Base-by-base conservation (phyloP, 2,888 invertebrate genomes). In the Salticus scenicus region DNA sequence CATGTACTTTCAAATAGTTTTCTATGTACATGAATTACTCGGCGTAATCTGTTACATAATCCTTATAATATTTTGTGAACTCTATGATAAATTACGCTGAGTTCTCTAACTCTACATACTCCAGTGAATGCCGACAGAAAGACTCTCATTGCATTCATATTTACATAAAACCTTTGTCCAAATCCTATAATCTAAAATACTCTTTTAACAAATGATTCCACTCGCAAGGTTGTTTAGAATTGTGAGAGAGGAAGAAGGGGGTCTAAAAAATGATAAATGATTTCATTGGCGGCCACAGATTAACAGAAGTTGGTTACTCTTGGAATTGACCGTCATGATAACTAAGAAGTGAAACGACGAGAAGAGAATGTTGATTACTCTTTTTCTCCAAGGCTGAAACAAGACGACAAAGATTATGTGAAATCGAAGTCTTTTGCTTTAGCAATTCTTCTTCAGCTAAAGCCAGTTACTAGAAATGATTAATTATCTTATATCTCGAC, bases 391-490 rank as follows among this genome's bases (percentile, higher is more conserved):
- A 83, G 77, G 83, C 67, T 67, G 41, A 71, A 72, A 37, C 77
- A 72, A 57, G 83, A 77, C 83, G 72, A 83, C 77, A 83, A 64
- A 83, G 67, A 77, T 83, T 51, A 67, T 67, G 66, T 63, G 66
- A 71, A 76, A 82, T 66, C 73, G 67, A 69, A 67, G 73, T 66
- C 67, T 57, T 27, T 37, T 73, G 31, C 73, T 41, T 67, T 69
- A 24, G 67, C 74, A 80, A 57, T 33, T 76, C 76, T 72, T 76
- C 64, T 83, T 51, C 67, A 72, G 83, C 67, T 72, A 69, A 77
- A 73, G 72, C 77, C 72, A 83, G 71, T 83, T 83, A 73, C 67
- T 57, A 66, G 31, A 77, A 77, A 83, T 77, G 83, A 83, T 83
- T 83, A 83, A 83, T 83, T 72, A 69, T 51, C 57, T 24, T 72